Evolutionary conservation across 2,113 vertebrate species (phyloP), one percentile per base, ranked within the genome.

Genomic region (Zosterops borbonicus): DNA sequence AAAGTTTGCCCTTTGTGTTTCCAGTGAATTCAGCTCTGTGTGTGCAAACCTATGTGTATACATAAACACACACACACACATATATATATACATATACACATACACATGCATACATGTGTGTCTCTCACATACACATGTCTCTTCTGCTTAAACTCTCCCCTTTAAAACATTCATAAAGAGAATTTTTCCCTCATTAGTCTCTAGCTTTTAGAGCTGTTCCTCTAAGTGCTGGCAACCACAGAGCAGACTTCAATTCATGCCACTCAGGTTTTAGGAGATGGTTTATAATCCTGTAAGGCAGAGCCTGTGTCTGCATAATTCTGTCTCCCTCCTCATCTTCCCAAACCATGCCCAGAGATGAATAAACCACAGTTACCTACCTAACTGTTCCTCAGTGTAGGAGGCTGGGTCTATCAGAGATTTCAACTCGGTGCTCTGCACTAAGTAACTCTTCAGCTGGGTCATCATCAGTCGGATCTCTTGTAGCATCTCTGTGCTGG

Each of bases 391-490:
- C 41, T 98, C 98, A 0, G 95, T 94, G 97, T 98, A 98, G 92
- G 95, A 97, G 83, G 42, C 77, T 41, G 97, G 97, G 69, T 99
- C 99, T 96, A 98, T 95, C 79, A 99, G 96, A 64, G 97, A 96
- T 80, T 98, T 99, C 93, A 99, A 81, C 97, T 99, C 99, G 0
- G 98, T 97, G 92, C 99, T 99, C 98, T 99, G 99, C 88, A 99
- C 98, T 49, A 99, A 97, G 98, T 99, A 99, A 95, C 98, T 99
- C 97, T 99, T 99, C 89, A 99, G 98, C 89, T 99, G 99, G 0
- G 99, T 99, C 98, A 99, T 99, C 99, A 99, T 99, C 97, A 99
- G 98, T 33, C 99, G 98, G 87, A 99, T 99, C 97, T 99, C 99
- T 97, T 99, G 99, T 24, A 99, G 92, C 98, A 99, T 98, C 97